Conservation (phyloP, 2,888 invertebrate species). For the Tachina grossa region DNA sequence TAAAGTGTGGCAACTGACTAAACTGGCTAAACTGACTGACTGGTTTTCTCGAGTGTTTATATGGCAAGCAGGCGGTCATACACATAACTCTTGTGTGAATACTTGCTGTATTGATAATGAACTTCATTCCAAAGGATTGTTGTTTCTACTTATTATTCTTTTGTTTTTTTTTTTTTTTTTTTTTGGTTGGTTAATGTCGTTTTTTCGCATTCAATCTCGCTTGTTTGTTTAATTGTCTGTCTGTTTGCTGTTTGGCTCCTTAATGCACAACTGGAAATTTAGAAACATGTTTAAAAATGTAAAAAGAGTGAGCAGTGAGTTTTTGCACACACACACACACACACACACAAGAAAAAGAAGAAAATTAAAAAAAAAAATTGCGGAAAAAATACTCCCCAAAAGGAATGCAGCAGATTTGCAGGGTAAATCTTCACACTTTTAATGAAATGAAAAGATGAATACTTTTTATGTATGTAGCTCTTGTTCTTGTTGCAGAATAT, state of each 20-base stretch:
- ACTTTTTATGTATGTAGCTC: background rate
- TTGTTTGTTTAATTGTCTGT: constrained; percentile 28
- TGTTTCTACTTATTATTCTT: constrained; percentile 4
- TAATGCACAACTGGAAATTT: constrained; percentile 59
- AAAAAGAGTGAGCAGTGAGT: background rate
- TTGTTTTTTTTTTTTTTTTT: background rate
- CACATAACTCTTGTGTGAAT: constrained; percentile 45
- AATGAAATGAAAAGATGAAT: constrained; percentile 32
- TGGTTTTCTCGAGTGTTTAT: constrained; percentile 31
- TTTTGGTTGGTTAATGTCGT: constrained; percentile 44
- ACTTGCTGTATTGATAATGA: constrained; percentile 60
- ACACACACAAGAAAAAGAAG: background rate
- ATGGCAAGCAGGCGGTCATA: background rate
- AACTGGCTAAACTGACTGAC: constrained; percentile 34
- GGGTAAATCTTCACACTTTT: constrained; percentile 70
- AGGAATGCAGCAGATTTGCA: constrained; percentile 70
- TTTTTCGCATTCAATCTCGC: constrained; percentile 28
- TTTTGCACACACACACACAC: background rate
- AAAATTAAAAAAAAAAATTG: constrained; percentile 24
- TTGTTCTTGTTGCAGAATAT: constrained; percentile 22
- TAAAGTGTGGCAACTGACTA: constrained; percentile 61
- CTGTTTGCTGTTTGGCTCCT: constrained; percentile 25
- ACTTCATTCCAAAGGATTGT: constrained; percentile 63
- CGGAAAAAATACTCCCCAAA: constrained; percentile 33
- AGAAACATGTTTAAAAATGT: constrained; percentile 42